Evolutionary conservation across 2,797 vertebrate species (phyloP).

Genomic region (Hippopotamyrus pictus): DNA sequence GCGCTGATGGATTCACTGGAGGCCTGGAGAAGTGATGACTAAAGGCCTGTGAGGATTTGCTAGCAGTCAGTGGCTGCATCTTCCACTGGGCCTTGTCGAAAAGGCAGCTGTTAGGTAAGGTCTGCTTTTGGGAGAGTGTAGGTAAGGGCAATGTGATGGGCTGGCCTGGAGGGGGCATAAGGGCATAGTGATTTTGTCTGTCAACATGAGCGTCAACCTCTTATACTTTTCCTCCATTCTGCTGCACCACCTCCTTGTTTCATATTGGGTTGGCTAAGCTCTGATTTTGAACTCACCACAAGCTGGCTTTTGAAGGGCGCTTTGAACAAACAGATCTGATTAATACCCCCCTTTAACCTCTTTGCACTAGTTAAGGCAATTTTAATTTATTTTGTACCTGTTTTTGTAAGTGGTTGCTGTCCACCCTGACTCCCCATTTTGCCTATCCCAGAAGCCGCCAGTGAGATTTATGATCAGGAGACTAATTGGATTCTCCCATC

Average conservation of each 20-base stretch:
- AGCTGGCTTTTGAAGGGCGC: not conserved
- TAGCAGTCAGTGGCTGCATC: not conserved
- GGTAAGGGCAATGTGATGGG: not conserved
- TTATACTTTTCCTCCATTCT: not conserved
- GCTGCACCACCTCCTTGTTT: not conserved
- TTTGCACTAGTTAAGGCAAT: not conserved
- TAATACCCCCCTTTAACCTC: not conserved
- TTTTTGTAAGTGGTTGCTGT: not conserved
- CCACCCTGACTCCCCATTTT: not conserved
- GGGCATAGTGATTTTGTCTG: not conserved
- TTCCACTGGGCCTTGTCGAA: not conserved
- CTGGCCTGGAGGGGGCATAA: not conserved
- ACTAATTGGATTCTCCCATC: slow-evolving; percentile 15
- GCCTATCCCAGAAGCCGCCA: not conserved
- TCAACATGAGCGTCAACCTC: not conserved
- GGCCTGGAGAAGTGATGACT: not conserved
- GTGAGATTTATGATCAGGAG: not conserved
- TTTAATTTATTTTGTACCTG: not conserved
- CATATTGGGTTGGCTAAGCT: not conserved
- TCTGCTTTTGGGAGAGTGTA: not conserved
- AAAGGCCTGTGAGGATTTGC: not conserved
- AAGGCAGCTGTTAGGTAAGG: not conserved
- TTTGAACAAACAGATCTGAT: not conserved
- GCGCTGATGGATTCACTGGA: not conserved
- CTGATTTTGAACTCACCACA: not conserved